Evolutionary conservation across 1,140 invertebrate species (phyloP).

Genomic region (Euschistus heros): DNA sequence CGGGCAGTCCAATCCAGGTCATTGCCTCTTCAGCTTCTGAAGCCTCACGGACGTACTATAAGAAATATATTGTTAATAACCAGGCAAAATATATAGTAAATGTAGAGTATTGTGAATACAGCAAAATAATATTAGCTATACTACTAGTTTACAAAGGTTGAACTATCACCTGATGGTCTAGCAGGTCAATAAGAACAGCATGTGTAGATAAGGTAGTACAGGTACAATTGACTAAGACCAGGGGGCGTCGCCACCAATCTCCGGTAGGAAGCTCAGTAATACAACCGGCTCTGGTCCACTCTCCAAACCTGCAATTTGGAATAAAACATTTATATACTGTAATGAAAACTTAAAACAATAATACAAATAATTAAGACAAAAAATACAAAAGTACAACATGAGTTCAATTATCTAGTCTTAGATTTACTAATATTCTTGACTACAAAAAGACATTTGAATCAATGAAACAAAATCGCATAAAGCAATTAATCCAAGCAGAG

Average conservation of each 20-base stretch:
- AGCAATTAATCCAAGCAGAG: too few relatives aligned
- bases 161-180: slow-evolving; percentile 64
- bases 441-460: too few relatives aligned
- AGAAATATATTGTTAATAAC: slow-evolving; percentile 24
- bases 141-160: too few relatives aligned
- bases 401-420: too few relatives aligned
- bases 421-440: too few relatives aligned
- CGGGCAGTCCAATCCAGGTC: slow-evolving; percentile 77
- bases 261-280: slow-evolving; percentile 56
- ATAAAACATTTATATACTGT: too few relatives aligned
- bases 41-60: slow-evolving; percentile 67
- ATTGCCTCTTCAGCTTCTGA: slow-evolving; percentile 73
- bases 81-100: slow-evolving; percentile 20
- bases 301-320: slow-evolving; percentile 43
- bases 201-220: slow-evolving; percentile 88
- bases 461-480: too few relatives aligned
- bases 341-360: too few relatives aligned
- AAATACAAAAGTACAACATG: too few relatives aligned
- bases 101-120: background rate
- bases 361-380: too few relatives aligned
- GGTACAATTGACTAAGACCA: slow-evolving; percentile 77
- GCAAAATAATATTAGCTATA: too few relatives aligned
- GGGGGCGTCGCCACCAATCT: slow-evolving; percentile 30
- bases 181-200: slow-evolving; percentile 79
- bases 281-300: slow-evolving; percentile 85